Conservation (phyloP, 2,888 invertebrate species). For the Lithophane leautieri region DNA sequence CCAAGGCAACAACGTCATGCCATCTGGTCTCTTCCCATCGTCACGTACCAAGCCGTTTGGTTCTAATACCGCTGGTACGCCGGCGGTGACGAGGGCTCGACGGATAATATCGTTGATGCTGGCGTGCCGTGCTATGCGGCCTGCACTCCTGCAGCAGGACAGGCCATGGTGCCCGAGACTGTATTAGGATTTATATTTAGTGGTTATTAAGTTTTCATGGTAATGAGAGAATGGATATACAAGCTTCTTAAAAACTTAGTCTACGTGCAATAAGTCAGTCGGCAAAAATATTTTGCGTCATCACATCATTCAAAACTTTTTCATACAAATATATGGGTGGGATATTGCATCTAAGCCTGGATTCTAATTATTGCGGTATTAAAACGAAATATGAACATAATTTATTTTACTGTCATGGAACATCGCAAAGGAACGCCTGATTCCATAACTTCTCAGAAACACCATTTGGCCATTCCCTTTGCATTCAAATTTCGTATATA, state of each 20-base stretch:
- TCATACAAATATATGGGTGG: neutral
- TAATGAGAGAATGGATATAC: neutral
- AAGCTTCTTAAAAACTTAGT: neutral
- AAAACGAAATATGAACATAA: neutral
- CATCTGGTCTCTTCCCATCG: too few species aligned
- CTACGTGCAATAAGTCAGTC: neutral
- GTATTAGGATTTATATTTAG: too few species aligned
- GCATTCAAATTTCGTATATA: conserved; percentile 16
- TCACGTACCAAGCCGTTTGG: too few species aligned
- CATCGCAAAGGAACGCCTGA: neutral
- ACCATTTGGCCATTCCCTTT: neutral
- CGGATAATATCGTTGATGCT: too few species aligned
- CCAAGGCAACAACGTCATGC: too few species aligned
- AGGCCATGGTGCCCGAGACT: too few species aligned
- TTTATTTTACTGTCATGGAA: neutral
- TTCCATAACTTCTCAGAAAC: neutral
- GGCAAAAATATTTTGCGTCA: neutral
- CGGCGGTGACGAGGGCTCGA: too few species aligned
- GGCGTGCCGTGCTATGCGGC: too few species aligned
- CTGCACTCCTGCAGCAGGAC: too few species aligned
- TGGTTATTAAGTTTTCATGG: neutral
- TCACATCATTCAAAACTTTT: neutral
- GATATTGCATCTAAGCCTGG: neutral
- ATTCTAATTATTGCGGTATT: neutral
- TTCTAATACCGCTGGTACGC: too few species aligned